Evolutionary conservation across 2,888 invertebrate genomes (phyloP), one percentile per base, ranked within the genome.

Genomic region (Tenthredo amoena): DNA sequence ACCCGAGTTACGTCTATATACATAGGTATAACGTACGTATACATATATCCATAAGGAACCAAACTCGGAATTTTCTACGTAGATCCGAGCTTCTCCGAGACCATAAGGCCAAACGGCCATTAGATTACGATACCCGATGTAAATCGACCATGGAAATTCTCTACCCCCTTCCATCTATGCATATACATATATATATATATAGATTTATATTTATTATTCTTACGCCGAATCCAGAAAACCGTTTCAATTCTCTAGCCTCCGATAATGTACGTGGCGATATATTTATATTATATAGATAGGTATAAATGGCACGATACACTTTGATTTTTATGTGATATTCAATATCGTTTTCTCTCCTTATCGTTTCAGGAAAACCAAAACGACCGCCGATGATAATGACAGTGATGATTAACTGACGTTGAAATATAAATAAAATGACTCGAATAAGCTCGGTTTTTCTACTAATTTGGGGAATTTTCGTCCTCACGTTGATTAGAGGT

Each of bases 401-500:
- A 26, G 26, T 15, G 71, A 37, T 37, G 37, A 58, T n/a, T 6
- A 81, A 62, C 34, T 77, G 81, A 81, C 34, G 40, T 40, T 2
- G 12, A 12, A 18, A 43, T 31, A 26, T 6, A 74, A 26, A 9
- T 90, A 90, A 92, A 91, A 93, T 93, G 93, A 93, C 93, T 89
- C 91, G 91, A 87, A 91, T 91, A 91, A 92, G 91, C 90, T 91
- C 93, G 88, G 91, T 93, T 88, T 92, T 93, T 91, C 90, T 93
- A 88, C 92, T 93, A 86, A 91, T 93, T 89, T 93, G 93, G 93
- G 93, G 92, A 89, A 90, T 93, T 87, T 92, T 93, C 85, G 90
- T 93, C 88, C 90, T 93, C 88, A 89, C 91, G 89, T 90, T 93
- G 87, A 92, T 93, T 89, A 91, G 93, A 93, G 93, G 93, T 93